Evolutionary conservation across 2,113 vertebrate genomes (phyloP).

Genomic region (Halichoerus grypus): DNA sequence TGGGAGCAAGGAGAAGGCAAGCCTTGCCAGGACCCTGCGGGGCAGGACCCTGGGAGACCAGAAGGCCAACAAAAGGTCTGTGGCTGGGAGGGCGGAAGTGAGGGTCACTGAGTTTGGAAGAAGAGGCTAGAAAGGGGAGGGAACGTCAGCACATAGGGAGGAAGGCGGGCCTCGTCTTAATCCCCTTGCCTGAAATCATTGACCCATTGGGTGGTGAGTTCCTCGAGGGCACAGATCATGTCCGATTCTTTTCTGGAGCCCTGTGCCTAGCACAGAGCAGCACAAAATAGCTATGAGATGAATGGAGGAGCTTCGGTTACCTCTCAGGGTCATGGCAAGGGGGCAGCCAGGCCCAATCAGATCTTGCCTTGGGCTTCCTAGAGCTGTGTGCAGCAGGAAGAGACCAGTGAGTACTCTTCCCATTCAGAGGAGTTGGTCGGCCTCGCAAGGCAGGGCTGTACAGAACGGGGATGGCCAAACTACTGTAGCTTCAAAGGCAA

Average conservation of each 20-base stretch:
- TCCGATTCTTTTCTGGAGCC: not conserved
- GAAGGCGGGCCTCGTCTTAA: not conserved
- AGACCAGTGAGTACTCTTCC: not conserved
- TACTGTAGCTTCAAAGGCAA: constrained; percentile 9
- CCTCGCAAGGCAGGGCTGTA: not conserved
- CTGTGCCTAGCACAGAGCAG: not conserved
- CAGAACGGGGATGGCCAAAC: not conserved
- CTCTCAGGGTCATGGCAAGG: not conserved
- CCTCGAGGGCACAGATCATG: not conserved
- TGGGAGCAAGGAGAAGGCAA: not conserved
- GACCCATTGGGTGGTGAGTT: not conserved
- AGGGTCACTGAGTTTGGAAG: not conserved
- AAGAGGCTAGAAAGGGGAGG: not conserved
- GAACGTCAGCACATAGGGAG: not conserved
- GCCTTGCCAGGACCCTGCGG: not conserved
- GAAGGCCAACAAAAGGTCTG: not conserved
- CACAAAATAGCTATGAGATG: not conserved
- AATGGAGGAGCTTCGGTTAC: not conserved
- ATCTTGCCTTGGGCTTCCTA: not conserved
- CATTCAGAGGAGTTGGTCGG: not conserved
- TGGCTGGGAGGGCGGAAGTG: not conserved
- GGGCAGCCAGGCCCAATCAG: not conserved
- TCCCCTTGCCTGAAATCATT: not conserved
- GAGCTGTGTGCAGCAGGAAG: not conserved
- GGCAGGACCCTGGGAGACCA: not conserved